Base-by-base conservation (phyloP, 1,140 invertebrate genomes). In the Anagrus nilaparvatae region DNA sequence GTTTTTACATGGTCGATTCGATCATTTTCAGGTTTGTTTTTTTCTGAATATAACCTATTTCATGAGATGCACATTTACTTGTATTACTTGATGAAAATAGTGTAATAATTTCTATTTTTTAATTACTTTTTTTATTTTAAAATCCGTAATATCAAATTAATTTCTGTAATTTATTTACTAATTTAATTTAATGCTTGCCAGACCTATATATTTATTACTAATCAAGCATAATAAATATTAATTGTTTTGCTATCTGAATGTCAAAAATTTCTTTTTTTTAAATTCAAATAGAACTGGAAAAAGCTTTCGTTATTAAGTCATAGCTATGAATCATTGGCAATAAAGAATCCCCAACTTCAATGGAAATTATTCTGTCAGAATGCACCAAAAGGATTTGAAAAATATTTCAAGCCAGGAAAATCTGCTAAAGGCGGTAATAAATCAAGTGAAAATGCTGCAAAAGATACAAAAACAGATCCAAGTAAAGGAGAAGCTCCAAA, bases 351-450 rank as follows among this genome's bases (percentile, higher is more conserved):
- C 10, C 56, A 74, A 45, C 60, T 70, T 21, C 67, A 78, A 43
- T 76, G 72, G 64, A 65, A 56, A 44, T 47, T 70, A 36, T 76
- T 82, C 48, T 79, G 76, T 55, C 73, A 83, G 47, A 79, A 82
- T 52, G 78, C 82, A 7, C 85, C 88, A 0, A 91, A 92, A 72
- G 89, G 89, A 14, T 94, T 93, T 65, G 90, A 91, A 63, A 93
- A 93, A 54, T 94, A 83, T 63, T 93, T 87, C 53, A 77, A 81
- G 59, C 75, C 75, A 38, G 69, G 73, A 33, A 24, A 30, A 1
- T 27, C 29, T 33, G 40, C 48, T 25, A 54, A 65, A 40, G 49
- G 36, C 19, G 40, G 18, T 35, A 39, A 47, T n/a, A 60, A 73
- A 56, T 56, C 65, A 37, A 45, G 55, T 32, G 41, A 48, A 14